Evolutionary conservation across 2,888 invertebrate genomes (phyloP).

Genomic region (Thereva unica): DNA sequence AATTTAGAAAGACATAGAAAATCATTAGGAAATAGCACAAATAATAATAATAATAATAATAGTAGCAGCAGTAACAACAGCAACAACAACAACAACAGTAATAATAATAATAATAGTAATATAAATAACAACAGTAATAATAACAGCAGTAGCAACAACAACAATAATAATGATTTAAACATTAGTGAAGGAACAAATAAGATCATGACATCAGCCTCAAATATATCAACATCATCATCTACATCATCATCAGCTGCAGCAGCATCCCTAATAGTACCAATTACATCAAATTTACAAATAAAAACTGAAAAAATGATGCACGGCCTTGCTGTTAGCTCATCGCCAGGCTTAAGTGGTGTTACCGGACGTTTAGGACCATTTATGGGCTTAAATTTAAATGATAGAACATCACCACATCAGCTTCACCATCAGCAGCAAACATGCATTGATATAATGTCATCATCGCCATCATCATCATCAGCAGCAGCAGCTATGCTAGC

Average conservation of each 20-base stretch:
- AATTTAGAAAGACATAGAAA: slow-evolving; percentile 30
- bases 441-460: slow-evolving; percentile 29
- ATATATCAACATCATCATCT: slow-evolving; percentile 24
- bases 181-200: slow-evolving; percentile 31
- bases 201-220: slow-evolving; percentile 31
- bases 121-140: slow-evolving; percentile 27
- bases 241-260: slow-evolving; percentile 34
- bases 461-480: slow-evolving; percentile 41
- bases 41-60: slow-evolving; percentile 30
- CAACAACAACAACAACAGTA: background rate
- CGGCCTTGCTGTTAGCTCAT: slow-evolving; percentile 6
- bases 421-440: slow-evolving; percentile 35
- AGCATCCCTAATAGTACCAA: slow-evolving; percentile 29
- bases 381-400: slow-evolving; percentile 18
- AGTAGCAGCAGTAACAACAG: background rate
- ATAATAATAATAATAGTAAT: slow-evolving; percentile 17
- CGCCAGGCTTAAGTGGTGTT: slow-evolving; percentile 1
- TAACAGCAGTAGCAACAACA: slow-evolving; percentile 29
- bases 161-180: slow-evolving; percentile 22
- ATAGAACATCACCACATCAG: slow-evolving; percentile 20
- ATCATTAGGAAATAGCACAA: slow-evolving; percentile 26
- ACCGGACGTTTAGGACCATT: slow-evolving; percentile 7
- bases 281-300: slow-evolving; percentile 3
- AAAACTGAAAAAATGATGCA: slow-evolving; percentile 31
- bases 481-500: slow-evolving; percentile 47